A percentile compares a stretch with the other conserved stretches of the same genome.
Evolutionary conservation across 1,140 invertebrate species (phyloP).

Genomic region (Caenorhabditis inopinata): DNA sequence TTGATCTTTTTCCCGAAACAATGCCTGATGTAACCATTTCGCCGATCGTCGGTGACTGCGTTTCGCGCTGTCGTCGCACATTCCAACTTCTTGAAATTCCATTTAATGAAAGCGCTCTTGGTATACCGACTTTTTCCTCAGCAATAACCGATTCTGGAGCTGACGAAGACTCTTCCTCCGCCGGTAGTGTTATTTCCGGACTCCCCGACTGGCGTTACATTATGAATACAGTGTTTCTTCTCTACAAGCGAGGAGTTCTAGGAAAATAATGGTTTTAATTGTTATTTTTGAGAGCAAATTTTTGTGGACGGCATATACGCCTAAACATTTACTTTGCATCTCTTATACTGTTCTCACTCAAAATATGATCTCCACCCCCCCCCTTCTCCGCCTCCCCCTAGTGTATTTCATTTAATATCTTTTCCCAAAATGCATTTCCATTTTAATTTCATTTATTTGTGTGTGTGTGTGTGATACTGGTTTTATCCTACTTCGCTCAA

Average conservation of each 20-base stretch:
- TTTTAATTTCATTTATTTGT: background rate
- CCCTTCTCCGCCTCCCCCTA: too few relatives aligned
- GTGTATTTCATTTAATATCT: too few relatives aligned
- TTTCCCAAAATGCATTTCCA: background rate
- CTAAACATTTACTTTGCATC: too few relatives aligned
- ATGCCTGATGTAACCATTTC: background rate
- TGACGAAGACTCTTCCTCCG: background rate
- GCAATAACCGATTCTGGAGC: background rate
- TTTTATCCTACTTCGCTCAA: background rate
- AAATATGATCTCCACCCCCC: too few relatives aligned
- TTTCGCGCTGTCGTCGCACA: background rate
- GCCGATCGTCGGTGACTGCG: conserved; percentile 8
- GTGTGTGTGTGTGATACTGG: background rate
- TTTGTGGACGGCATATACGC: too few relatives aligned
- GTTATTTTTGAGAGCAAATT: too few relatives aligned
- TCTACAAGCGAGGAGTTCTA: background rate
- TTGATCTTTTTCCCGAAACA: background rate
- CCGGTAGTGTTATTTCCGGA: background rate
- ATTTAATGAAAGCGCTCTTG: background rate
- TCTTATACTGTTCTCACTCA: too few relatives aligned
- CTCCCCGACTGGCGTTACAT: conserved; percentile 8
- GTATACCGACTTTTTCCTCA: background rate
- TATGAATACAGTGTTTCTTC: background rate
- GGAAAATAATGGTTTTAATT: background rate
- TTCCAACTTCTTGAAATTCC: conserved; percentile 5